Evolutionary conservation across 2,888 invertebrate genomes (phyloP).

Genomic region (Melanchra persicariae): DNA sequence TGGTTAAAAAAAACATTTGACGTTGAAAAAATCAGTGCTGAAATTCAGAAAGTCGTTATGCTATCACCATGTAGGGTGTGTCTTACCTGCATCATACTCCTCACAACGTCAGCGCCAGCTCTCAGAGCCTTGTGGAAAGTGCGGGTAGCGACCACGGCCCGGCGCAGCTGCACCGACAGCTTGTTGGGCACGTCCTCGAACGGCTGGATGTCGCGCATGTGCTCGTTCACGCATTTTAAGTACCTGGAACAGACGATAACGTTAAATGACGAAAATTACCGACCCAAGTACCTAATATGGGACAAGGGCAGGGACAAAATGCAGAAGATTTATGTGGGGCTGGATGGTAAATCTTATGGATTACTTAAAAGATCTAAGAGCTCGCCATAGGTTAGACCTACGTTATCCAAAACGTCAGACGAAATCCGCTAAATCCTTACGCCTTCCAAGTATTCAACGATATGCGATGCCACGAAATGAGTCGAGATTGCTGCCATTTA

Average conservation of each 20-base stretch:
- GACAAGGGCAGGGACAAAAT: neutral
- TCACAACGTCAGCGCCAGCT: slow-evolving; percentile 95
- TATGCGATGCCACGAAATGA: neutral
- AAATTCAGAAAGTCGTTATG: neutral
- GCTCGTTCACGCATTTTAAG: slow-evolving; percentile 96
- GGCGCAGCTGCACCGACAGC: slow-evolving; percentile 96
- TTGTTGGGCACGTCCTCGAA: slow-evolving; percentile 98
- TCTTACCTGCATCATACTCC: slow-evolving; percentile 93
- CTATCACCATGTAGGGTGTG: neutral
- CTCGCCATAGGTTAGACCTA: neutral
- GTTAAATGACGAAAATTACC: neutral
- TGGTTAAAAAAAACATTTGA: neutral
- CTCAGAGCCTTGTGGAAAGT: slow-evolving; percentile 97
- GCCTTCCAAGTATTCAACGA: neutral
- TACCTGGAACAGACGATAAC: slow-evolving; percentile 90
- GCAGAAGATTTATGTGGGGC: neutral
- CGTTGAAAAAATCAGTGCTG: neutral
- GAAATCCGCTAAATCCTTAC: slow-evolving; percentile 24
- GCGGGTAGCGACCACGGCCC: slow-evolving; percentile 98
- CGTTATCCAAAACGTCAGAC: neutral
- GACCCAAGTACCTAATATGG: neutral
- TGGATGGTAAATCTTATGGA: neutral
- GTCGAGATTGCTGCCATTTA: neutral
- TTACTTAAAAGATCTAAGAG: neutral
- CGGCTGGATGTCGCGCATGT: slow-evolving; percentile 98